Base-by-base conservation (phyloP, 1,140 invertebrate genomes). In the Micrasema longulum region DNA sequence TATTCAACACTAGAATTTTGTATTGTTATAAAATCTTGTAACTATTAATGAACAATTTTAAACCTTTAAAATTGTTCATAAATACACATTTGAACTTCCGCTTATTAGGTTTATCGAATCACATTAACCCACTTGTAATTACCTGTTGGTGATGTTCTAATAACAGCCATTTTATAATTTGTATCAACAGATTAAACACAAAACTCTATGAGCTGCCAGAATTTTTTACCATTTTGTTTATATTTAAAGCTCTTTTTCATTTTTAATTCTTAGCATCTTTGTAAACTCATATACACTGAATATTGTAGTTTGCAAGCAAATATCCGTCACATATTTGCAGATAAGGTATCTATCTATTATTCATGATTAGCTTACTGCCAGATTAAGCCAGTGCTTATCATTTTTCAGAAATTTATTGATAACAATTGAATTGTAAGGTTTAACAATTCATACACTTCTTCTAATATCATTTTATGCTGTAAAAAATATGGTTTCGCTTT, bases 261-360 rank as follows among this genome's bases (percentile, higher is more conserved):
- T 7, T 7, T 60, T 41, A 38, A 11, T 38, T 38, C 4, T 41
- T 20, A 64, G 7, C 60, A 64, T 64, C 7, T 11, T 64, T 23
- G 41, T 14, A 60, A n/a, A 31, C 11, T 2, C 16, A 23, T 26
- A 47, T 11, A 47, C 23, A 47, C 60, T 64, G 60, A 47, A 36
- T 14, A 26, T 63, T 10, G 38, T 20, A 47, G 9, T 47, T 47
- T 64, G 10, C 60, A n/a, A 12, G 16, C 43, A 47, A 41, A 12
- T n/a, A 12, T 26, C 57, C 38, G 5, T 26, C 36, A 43, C 36
- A 45, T 64, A 48, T 48, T 64, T 47, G 3, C 43, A 64, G 60
- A 64, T 64, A 64, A 64, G 60, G 45, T 64, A 64, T 57, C 60
- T 64, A 64, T 57, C 60, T 47, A 20, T 47, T 64, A 41, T 31